Evolutionary conservation across 2,113 vertebrate species (phyloP).

Genomic region (Cyanoderma ruficeps): DNA sequence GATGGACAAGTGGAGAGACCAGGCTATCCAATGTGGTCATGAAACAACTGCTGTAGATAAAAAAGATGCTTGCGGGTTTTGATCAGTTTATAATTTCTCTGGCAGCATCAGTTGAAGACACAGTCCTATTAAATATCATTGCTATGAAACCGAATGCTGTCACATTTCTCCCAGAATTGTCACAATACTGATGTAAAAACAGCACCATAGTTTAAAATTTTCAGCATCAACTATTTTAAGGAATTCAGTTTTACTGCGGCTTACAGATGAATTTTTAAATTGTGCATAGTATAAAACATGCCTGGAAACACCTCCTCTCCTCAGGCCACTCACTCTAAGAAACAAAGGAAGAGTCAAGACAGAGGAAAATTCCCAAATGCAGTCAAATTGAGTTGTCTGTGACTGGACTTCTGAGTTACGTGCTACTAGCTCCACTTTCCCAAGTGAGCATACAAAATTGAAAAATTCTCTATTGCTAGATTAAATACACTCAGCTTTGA

Average conservation of each 20-base stretch:
- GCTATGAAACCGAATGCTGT: neutral
- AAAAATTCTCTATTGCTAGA: neutral
- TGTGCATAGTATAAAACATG: neutral
- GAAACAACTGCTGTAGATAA: neutral
- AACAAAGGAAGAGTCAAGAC: neutral
- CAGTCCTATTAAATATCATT: neutral
- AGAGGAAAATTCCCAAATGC: neutral
- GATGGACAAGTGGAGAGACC: neutral
- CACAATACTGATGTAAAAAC: neutral
- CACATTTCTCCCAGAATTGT: neutral
- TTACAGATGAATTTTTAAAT: neutral
- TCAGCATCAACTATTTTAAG: neutral
- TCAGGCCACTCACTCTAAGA: neutral
- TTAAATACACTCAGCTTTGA: neutral
- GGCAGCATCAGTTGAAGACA: neutral
- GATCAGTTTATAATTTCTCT: neutral
- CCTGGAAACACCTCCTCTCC: neutral
- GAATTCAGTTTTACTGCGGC: neutral
- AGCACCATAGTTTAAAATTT: neutral
- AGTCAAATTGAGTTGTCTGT: neutral
- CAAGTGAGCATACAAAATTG: neutral
- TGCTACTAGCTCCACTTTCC: neutral
- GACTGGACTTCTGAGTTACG: neutral
- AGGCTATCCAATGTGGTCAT: neutral
- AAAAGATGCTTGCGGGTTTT: neutral